Conservation (phyloP, 2,797 vertebrate genomes). For the Hyperoplus immaculatus region DNA sequence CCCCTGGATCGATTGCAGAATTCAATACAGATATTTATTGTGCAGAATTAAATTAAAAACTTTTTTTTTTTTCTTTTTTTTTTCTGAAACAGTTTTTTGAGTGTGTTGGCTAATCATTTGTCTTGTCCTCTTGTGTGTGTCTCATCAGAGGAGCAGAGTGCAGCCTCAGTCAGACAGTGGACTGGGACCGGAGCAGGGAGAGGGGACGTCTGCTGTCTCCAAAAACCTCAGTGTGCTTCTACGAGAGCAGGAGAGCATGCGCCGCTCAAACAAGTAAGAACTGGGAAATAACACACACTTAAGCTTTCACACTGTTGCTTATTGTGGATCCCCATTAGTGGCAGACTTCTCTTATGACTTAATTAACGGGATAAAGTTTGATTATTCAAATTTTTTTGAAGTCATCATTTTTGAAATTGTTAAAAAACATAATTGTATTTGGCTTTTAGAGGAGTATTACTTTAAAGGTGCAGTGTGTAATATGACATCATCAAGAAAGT, state of each 20-base stretch:
- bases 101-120: not conserved
- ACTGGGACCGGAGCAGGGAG: slow-evolving; percentile 84
- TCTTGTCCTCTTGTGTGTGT: not conserved
- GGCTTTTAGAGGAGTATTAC: too few relatives aligned
- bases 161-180: slow-evolving; percentile 81
- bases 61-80: too few relatives aligned
- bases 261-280: slow-evolving; percentile 85
- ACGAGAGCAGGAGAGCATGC: slow-evolving; percentile 85
- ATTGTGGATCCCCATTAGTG: too few relatives aligned
- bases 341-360: too few relatives aligned
- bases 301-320: too few relatives aligned
- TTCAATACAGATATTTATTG: not conserved
- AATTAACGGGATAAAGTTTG: too few relatives aligned
- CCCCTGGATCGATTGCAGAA: not conserved
- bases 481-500: too few relatives aligned
- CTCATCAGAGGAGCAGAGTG: slow-evolving; percentile 52
- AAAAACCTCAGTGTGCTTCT: slow-evolving; percentile 83
- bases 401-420: too few relatives aligned
- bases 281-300: slow-evolving; percentile 25
- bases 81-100: not conserved
- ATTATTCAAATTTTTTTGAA: too few relatives aligned
- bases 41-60: not conserved
- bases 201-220: slow-evolving; percentile 85
- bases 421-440: too few relatives aligned
- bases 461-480: too few relatives aligned